These are phyloP conservation scores for Ochotona princeps DNA, from an alignment of 2,113 vertebrate genomes.

Conservation along the genomic window DNA sequence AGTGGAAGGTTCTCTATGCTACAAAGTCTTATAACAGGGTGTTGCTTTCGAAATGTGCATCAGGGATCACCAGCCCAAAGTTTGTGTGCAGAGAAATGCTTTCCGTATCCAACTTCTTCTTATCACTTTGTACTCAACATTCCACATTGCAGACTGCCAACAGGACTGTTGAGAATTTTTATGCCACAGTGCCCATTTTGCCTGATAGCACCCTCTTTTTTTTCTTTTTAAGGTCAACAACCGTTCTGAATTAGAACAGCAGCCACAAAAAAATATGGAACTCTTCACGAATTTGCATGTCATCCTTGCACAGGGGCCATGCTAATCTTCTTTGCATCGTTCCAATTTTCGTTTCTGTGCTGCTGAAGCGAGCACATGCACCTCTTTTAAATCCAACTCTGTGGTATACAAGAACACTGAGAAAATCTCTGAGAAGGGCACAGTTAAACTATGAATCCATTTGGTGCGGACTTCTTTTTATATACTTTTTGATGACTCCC, in stretches of 20 bases:
- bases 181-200: neutral
- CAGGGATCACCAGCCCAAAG: neutral
- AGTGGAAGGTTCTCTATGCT: neutral
- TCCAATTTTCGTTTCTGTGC: no score
- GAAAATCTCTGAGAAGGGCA: no score
- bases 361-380: no score
- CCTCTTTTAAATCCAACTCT: neutral
- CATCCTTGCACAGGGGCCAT: no score
- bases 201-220: neutral
- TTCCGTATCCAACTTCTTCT: constrained; percentile 27
- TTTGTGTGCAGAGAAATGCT: neutral
- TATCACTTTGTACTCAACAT: neutral
- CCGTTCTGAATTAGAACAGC: no score
- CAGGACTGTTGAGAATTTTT: neutral
- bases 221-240: no score
- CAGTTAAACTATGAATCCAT: no score
- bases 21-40: neutral
- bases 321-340: no score
- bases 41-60: neutral
- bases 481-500: no score
- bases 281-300: no score
- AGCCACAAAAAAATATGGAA: no score
- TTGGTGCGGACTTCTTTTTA: no score
- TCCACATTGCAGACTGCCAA: constrained; percentile 11
- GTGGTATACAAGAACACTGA: neutral